Evolutionary conservation across 2,113 vertebrate species (phyloP), one percentile per base, ranked within the genome.

Genomic region (Dicaeum eximium): DNA sequence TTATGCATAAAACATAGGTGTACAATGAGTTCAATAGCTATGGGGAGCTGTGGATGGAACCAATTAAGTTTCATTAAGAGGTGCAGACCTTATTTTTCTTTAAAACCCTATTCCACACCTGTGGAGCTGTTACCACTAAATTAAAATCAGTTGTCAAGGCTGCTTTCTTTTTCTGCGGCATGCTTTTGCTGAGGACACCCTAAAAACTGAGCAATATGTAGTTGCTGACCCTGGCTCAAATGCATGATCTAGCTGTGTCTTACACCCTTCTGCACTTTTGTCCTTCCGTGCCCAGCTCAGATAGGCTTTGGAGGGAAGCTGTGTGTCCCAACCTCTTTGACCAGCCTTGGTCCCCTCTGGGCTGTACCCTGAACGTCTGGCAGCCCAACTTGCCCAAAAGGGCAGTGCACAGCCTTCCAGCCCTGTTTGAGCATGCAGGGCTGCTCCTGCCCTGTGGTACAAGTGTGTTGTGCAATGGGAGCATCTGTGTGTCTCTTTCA

Each of bases 1-100:
- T 97, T 97, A 97, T 97, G 97, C 97, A 97, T 97, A 97, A 94
- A 98, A 96, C 96, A 97, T 97, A 98, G 97, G 97, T 97, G 97
- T 97, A 95, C 96, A 95, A 92, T 60, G 45, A 97, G 95, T 97
- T 98, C 96, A 77, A 28, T 92, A 95, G 91, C 94, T 79, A 86
- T 84, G 90, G 90, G 95, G 85, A 97, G 74, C 88, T 91, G 93
- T 93, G 97, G 96, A 93, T 97, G 87, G 93, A 97, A 92, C 61
- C 40, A 88, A 78, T 93, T 96, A 93, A 93, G 72, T 90, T 96
- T 94, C 37, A 17, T 93, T 97, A 96, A 93, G 95, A 96, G 56
- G 84, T 91, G 91, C 44, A 61, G 86, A 92, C 86, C 84, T 96
- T 96, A 71, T 82, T 97, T 97, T 80, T 96, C 93, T 95, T 96